phyloP scores from a whole-genome alignment of 2,888 invertebrate genomes.

The Cinara cedri region DNA sequence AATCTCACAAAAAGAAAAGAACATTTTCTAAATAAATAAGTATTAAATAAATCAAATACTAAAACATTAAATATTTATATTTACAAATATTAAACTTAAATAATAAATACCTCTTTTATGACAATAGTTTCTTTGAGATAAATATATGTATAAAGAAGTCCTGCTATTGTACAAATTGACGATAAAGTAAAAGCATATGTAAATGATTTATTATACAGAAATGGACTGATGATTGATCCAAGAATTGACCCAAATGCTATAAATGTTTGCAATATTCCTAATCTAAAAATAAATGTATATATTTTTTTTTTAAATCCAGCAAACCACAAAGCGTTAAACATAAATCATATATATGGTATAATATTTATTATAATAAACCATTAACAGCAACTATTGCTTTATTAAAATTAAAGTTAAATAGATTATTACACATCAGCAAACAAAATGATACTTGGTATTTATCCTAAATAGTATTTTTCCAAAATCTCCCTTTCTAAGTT shows the following conservation, averaged over 20 bases:
- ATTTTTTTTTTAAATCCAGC: not conserved
- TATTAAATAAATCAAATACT: not conserved
- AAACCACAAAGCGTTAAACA: not conserved
- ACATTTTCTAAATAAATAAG: not conserved
- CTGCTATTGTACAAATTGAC: conserved; percentile 11
- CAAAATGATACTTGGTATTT: no score
- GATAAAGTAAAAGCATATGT: conserved; percentile 31
- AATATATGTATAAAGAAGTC: conserved; percentile 33
- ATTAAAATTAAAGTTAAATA: no score
- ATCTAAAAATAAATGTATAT: conserved; percentile 15
- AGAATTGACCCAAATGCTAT: conserved; percentile 37
- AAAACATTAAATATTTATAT: not conserved
- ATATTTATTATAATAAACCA: not conserved
- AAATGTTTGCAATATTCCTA: conserved; percentile 35
- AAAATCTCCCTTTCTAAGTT: no score
- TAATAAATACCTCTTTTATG: conserved; percentile 23
- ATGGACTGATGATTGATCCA: conserved; percentile 23
- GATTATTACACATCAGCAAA: not conserved
- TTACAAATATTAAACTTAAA: not conserved
- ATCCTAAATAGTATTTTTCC: no score
- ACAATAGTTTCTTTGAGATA: conserved; percentile 49
- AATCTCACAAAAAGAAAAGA: not conserved
- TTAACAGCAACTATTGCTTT: not conserved
- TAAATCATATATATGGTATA: not conserved
- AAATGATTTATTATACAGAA: not conserved